phyloP scores from a whole-genome alignment of 2,113 vertebrate genomes.

The Nycticorax nycticorax region DNA sequence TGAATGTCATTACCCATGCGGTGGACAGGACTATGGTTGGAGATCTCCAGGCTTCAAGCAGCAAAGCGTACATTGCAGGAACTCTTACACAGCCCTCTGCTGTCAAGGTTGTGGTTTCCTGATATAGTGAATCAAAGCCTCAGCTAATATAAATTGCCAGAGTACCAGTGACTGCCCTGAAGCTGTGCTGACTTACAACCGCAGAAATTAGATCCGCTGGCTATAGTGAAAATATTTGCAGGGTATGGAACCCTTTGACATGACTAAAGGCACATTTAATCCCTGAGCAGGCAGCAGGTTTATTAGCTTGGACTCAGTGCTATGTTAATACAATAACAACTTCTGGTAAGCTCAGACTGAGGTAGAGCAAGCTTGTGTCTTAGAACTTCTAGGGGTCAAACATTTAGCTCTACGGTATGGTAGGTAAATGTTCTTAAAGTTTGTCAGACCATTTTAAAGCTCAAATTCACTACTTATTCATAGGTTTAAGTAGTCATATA shows the following conservation, averaged over 20 bases:
- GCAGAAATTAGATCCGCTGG: background rate
- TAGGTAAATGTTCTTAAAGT: background rate
- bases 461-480: background rate
- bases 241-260: background rate
- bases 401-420: background rate
- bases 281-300: background rate
- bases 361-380: background rate
- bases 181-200: background rate
- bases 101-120: background rate
- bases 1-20: background rate
- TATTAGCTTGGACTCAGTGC: background rate
- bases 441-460: background rate
- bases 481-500: background rate
- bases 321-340: background rate
- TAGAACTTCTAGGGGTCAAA: background rate
- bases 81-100: background rate
- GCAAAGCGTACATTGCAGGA: background rate
- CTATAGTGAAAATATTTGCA: background rate
- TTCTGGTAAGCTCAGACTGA: background rate
- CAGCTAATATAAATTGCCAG: background rate
- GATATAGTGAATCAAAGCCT: background rate
- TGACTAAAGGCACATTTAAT: background rate
- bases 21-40: background rate
- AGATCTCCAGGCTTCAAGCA: background rate
- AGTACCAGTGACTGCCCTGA: background rate